Conservation (phyloP, 2,888 invertebrate species). For the Dysmachus trigonus region DNA sequence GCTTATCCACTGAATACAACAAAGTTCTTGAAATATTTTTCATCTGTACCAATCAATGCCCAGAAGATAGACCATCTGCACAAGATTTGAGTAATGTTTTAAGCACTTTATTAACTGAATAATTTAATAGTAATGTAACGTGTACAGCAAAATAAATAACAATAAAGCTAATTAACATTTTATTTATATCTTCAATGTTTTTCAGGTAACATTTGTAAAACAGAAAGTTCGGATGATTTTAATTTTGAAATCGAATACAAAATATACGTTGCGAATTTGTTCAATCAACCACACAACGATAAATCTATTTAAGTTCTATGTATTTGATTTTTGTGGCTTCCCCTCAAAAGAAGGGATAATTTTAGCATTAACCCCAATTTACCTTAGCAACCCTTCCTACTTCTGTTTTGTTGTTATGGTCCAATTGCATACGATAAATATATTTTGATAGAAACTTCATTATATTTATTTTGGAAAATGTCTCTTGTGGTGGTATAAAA, state of each 20-base stretch:
- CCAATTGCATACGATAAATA: background rate
- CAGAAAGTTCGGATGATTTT: too few species aligned
- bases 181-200: background rate
- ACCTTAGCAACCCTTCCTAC: background rate
- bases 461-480: background rate
- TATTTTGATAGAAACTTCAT: background rate
- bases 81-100: slow-evolving; percentile 56
- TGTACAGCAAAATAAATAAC: background rate
- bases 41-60: slow-evolving; percentile 73
- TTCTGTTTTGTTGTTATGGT: background rate
- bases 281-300: background rate
- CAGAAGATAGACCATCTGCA: slow-evolving; percentile 71
- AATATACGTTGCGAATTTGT: too few species aligned
- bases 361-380: background rate
- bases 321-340: background rate
- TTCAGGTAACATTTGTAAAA: background rate
- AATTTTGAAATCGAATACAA: too few species aligned
- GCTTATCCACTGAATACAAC: slow-evolving; percentile 69
- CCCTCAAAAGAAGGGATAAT: background rate
- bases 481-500: background rate
- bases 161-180: background rate
- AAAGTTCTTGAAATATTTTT: slow-evolving; percentile 75
- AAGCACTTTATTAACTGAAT: background rate
- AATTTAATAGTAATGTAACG: background rate
- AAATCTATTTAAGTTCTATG: background rate